Evolutionary conservation across 2,888 invertebrate species (phyloP).

Genomic region (Heliconius ethilla): DNA sequence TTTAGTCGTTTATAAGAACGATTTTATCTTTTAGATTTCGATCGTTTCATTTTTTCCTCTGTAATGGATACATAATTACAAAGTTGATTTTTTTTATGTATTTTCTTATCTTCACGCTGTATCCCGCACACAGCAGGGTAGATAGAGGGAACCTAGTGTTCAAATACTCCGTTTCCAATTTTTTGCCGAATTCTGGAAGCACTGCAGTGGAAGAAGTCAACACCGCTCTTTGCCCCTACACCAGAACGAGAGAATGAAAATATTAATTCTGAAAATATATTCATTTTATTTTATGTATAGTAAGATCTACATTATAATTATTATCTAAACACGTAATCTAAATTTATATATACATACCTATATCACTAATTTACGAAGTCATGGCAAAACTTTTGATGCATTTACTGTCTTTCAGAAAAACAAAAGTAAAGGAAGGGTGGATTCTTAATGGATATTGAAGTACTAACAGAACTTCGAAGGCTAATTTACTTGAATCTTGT

Average conservation of each 20-base stretch:
- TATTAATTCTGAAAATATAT: too few species aligned
- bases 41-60: slow-evolving; percentile 12
- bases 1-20: slow-evolving; percentile 37
- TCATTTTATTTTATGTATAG: too few species aligned
- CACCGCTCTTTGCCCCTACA: too few species aligned
- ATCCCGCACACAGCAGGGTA: too few species aligned
- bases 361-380: slow-evolving; percentile 22
- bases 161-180: too few species aligned
- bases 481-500: slow-evolving; percentile 6
- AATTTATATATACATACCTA: slow-evolving; percentile 11
- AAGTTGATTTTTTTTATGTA: background rate
- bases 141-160: too few species aligned
- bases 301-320: too few species aligned
- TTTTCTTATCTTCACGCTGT: too few species aligned
- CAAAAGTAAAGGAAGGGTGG: slow-evolving; percentile 17
- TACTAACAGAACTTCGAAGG: slow-evolving; percentile 15
- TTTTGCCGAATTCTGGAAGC: too few species aligned
- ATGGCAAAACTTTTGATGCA: slow-evolving; percentile 44
- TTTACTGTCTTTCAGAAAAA: slow-evolving; percentile 34
- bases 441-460: slow-evolving; percentile 19
- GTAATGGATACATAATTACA: background rate
- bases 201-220: too few species aligned
- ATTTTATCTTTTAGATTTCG: slow-evolving; percentile 30
- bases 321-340: background rate
- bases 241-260: too few species aligned